Base-by-base conservation (phyloP, 2,797 vertebrate species). In the Otolemur crassicaudatus region DNA sequence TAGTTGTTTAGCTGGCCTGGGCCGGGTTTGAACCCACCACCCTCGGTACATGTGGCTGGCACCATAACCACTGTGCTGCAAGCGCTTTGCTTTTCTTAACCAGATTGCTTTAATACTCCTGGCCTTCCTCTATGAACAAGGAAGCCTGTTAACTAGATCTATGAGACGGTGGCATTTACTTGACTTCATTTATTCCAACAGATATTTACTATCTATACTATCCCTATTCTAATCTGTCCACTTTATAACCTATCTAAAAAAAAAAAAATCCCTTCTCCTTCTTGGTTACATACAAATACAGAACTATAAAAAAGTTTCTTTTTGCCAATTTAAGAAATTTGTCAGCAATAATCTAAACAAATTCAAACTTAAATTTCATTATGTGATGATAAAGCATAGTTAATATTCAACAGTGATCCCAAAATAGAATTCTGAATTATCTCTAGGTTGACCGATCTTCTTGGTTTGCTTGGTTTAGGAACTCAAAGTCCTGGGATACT, bases 311-410 rank as follows among this genome's bases (percentile, higher is more conserved):
- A 34, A 86, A n/a, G 19, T 90, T 93, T 95, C 60, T 72, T 90
- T 93, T 94, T 76, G 27, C 34, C 27, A 90, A 43, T 76, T 89
- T 82, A 80, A 70, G 37, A 95, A 91, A 84, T 31, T 46, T 95
- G 88, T 69, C 31, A 96, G 34, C 43, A 96, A 92, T 89, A 60
- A 88, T 87, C 14, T 91, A 27, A 95, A 87, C 27, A 97, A 94
- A 83, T 46, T 95, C 40, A 94, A 93, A 70, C 25, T 83, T 7
- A 89, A 89, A 31, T 79, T 92, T 95, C 58, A 92, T 58, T 72
- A 43, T 49, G 82, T 70, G 75, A 73, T 88, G 43, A 95, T 76
- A 94, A 94, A 75, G 16, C 13, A 84, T 2, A 84, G 19, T 80
- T 96, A 94, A 94, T 92, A 61, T 92, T 95, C 60, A 90, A 80